phyloP scores from a whole-genome alignment of 2,797 vertebrate genomes.

The Semotilus atromaculatus region DNA sequence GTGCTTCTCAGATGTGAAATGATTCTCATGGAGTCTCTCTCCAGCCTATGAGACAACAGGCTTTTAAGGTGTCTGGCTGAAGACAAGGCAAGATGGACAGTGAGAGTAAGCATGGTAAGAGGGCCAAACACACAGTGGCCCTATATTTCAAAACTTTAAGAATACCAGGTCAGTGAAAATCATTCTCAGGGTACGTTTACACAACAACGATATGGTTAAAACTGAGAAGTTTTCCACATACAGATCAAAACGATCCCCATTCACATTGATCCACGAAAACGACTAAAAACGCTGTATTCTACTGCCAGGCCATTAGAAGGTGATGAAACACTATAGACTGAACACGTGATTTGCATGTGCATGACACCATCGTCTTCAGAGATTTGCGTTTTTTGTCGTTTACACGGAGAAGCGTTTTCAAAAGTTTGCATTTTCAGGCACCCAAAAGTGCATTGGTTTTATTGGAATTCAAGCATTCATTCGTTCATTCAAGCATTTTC shows the following conservation, averaged over 20 bases:
- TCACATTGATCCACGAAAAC: too few species aligned
- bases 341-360: too few species aligned
- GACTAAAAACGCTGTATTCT: too few species aligned
- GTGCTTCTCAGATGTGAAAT: conserved; percentile 56
- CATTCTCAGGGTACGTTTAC: neutral
- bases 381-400: too few species aligned
- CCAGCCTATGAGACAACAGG: neutral
- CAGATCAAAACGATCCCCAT: too few species aligned
- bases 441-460: neutral
- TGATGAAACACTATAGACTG: too few species aligned
- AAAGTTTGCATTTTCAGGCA: too few species aligned
- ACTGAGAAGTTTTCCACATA: too few species aligned
- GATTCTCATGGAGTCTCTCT: conserved; percentile 58
- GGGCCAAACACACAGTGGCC: neutral
- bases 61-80: neutral
- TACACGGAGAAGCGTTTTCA: too few species aligned
- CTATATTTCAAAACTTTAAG: conserved; percentile 9
- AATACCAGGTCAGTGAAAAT: conserved; percentile 2
- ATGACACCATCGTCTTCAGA: too few species aligned
- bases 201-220: too few species aligned
- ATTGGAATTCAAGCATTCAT: neutral
- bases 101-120: neutral
- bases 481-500: neutral
- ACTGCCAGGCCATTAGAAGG: too few species aligned
- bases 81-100: conserved; percentile 4